Base-by-base conservation (phyloP, 2,888 invertebrate genomes). In the Sericinus montela region DNA sequence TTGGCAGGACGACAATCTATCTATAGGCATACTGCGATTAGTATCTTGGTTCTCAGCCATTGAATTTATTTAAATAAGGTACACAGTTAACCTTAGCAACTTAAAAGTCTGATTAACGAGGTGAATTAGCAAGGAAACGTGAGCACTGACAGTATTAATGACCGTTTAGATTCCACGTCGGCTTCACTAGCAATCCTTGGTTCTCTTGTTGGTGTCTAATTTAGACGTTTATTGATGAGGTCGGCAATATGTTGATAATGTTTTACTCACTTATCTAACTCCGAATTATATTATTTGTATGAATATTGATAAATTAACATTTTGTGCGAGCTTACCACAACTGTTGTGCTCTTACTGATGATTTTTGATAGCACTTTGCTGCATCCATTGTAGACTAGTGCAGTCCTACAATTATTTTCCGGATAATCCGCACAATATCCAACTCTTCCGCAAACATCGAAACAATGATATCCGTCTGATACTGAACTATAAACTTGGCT, bases 391-490 rank as follows among this genome's bases (percentile, higher is more conserved):
- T 39, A 32, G 44, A 43, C 16, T 38, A n/a, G 11, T 45, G 29
- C 10, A 30, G 23, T 28, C 36, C 38, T 55, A 65, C 65, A 60
- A 51, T 65, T 60, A 60, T 64, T 69, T 67, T 73, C 69, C 72
- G 65, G 69, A 69, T 62, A 54, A 58, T 57, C 51, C 29, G 48
- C 62, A 66, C 72, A 67, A 74, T 69, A 74, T 71, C 65, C 67
- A 55, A 54, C 58, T 63, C 59, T 49, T 52, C 52, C 57, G 55
- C 44, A 51, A 54, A 30, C 25, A 38, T 23, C 32, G 60, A 67
- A 68, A 74, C 75, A 75, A 74, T 73, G 67, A 55, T 52, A 59
- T 62, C 55, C 65, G 63, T 51, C 54, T 19, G 52, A 53, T 62
- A 63, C 57, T 55, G 58, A 63, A 51, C 45, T 49, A 41, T 46